Evolutionary conservation across 1,140 invertebrate species (phyloP).

Genomic region (Harpegnathos saltator): DNA sequence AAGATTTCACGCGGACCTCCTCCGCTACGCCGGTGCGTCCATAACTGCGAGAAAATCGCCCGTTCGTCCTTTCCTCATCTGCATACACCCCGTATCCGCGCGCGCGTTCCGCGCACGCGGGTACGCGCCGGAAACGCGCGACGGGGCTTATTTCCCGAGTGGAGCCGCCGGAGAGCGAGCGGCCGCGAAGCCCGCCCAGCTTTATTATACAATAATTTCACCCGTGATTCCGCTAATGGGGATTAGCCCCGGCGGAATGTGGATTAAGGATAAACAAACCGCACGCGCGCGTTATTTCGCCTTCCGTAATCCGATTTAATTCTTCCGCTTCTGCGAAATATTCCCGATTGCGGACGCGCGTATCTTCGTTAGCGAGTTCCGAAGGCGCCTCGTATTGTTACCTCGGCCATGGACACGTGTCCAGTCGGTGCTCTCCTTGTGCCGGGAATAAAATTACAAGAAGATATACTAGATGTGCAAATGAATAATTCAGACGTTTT

Average conservation of each 20-base stretch:
- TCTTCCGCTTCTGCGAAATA: background rate
- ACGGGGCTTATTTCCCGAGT: background rate
- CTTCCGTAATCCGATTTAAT: conserved; percentile 62
- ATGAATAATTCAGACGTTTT: no score
- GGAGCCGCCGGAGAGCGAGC: background rate
- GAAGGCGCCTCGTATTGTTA: background rate
- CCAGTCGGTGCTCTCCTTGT: background rate
- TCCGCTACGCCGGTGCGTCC: conserved; percentile 1
- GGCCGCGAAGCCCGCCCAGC: conserved; percentile 16
- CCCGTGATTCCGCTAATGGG: conserved; percentile 72
- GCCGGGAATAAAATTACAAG: no score
- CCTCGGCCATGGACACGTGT: conserved; percentile 14
- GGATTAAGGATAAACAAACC: conserved; percentile 63
- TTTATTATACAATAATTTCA: conserved; percentile 68
- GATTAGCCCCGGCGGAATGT: conserved; percentile 59
- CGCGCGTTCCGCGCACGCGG: background rate
- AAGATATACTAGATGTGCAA: no score
- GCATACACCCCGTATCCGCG: background rate
- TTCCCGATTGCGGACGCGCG: background rate
- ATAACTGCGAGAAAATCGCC: conserved; percentile 48
- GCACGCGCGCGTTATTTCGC: conserved; percentile 47
- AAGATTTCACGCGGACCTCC: conserved; percentile 39
- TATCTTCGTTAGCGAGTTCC: background rate
- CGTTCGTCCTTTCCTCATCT: conserved; percentile 38
- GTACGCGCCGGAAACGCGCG: conserved; percentile 31